These are phyloP conservation scores for Mico argentatus DNA, from an alignment of 2,797 vertebrate genomes.

Conservation along the genomic window DNA sequence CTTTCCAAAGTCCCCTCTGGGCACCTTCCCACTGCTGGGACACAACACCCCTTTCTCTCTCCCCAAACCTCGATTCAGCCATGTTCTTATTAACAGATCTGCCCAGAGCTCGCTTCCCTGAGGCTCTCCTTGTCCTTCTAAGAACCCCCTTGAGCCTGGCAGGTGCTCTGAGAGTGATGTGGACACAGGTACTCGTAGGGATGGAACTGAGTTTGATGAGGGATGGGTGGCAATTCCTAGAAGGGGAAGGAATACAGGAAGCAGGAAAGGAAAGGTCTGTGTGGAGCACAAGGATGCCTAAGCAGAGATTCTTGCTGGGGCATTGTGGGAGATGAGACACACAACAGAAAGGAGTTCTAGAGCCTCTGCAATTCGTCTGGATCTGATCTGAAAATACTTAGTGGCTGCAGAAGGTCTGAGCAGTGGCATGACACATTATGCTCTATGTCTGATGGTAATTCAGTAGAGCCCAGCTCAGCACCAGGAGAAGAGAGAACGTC, in stretches of 20 bases:
- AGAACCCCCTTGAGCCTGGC: background rate
- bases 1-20: background rate
- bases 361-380: background rate
- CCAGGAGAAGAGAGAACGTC: background rate
- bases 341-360: background rate
- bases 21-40: background rate
- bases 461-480: background rate
- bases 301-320: background rate
- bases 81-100: background rate
- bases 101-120: background rate
- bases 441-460: background rate
- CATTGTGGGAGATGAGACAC: no score
- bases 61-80: background rate
- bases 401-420: background rate
- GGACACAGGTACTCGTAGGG: rapidly evolving
- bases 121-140: background rate
- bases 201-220: background rate
- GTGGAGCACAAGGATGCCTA: rapidly evolving
- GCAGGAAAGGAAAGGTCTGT: background rate
- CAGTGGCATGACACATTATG: rapidly evolving
- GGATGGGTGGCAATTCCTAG: background rate
- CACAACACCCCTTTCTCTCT: background rate
- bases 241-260: no score
- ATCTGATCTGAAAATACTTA: background rate
- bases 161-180: background rate